Conservation (phyloP, 2,113 vertebrate genomes). For the Phaethornis superciliosus region DNA sequence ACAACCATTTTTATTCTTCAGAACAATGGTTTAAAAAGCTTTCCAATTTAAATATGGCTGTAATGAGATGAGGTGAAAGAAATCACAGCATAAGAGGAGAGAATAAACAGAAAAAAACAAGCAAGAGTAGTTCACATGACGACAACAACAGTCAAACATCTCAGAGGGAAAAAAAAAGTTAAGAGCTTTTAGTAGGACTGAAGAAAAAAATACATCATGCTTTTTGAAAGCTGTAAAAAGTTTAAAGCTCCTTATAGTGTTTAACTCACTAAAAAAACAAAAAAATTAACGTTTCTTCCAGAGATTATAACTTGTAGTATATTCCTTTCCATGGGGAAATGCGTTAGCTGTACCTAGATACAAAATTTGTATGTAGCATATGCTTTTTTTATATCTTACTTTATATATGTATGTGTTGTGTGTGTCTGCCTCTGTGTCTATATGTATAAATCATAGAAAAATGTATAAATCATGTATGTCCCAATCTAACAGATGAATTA, state of each 20-base stretch:
- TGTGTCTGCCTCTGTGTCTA: not conserved
- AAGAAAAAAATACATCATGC: not conserved
- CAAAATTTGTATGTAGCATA: not conserved
- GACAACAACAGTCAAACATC: not conserved
- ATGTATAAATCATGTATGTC: not conserved
- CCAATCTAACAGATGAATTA: not conserved
- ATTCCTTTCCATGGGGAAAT: not conserved
- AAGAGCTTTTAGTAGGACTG: not conserved
- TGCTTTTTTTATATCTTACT: not conserved
- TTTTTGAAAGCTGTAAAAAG: not conserved
- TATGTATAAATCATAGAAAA: no score
- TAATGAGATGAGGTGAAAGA: not conserved
- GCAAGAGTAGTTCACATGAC: not conserved
- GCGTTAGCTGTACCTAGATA: not conserved
- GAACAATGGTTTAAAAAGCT: not conserved
- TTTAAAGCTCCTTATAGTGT: not conserved
- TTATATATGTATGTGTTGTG: not conserved
- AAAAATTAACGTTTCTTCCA: not conserved
- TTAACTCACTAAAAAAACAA: not conserved
- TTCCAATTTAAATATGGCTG: not conserved
- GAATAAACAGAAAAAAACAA: not conserved
- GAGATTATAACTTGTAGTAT: not conserved
- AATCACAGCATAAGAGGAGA: not conserved
- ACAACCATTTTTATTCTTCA: not conserved
- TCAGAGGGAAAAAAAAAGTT: fast-evolving